Evolutionary conservation across 1,140 invertebrate species (phyloP).

Genomic region (Hydropsyche tenuis): DNA sequence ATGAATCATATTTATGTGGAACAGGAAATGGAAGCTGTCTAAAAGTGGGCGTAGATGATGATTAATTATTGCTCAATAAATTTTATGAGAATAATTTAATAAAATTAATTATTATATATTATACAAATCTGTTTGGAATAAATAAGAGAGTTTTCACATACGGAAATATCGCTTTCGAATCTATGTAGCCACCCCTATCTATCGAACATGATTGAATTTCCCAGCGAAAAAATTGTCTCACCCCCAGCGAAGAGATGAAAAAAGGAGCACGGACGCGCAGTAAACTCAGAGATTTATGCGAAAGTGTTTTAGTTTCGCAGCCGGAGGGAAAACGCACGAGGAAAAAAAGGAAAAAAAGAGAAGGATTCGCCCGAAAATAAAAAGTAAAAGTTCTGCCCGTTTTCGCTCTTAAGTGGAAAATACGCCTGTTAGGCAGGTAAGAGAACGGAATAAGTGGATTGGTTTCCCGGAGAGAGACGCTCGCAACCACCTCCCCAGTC

Average conservation of each 20-base stretch:
- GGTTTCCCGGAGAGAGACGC: constrained; percentile 26
- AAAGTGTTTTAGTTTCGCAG: constrained; percentile 37
- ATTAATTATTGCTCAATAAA: no score
- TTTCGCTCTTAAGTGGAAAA: constrained; percentile 43
- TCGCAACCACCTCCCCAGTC: no score
- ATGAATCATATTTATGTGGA: no score
- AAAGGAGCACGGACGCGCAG: constrained; percentile 27
- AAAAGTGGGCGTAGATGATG: no score
- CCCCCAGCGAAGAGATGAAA: constrained; percentile 12
- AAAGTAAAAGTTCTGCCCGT: constrained; percentile 38
- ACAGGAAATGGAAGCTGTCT: no score
- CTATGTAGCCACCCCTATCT: background rate
- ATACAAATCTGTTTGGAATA: no score
- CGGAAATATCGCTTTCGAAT: background rate
- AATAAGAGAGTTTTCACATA: background rate
- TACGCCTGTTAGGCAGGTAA: constrained; percentile 50
- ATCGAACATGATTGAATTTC: constrained; percentile 4
- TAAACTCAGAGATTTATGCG: constrained; percentile 35
- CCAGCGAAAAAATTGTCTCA: constrained; percentile 26
- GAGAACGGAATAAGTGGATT: constrained; percentile 50
- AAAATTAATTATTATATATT: no score
- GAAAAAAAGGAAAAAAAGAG: constrained; percentile 11
- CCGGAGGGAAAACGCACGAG: background rate
- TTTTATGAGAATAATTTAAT: no score
- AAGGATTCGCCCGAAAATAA: constrained; percentile 26